phyloP scores from a whole-genome alignment of 2,888 invertebrate species.

The Lasioglossum lativentre region DNA sequence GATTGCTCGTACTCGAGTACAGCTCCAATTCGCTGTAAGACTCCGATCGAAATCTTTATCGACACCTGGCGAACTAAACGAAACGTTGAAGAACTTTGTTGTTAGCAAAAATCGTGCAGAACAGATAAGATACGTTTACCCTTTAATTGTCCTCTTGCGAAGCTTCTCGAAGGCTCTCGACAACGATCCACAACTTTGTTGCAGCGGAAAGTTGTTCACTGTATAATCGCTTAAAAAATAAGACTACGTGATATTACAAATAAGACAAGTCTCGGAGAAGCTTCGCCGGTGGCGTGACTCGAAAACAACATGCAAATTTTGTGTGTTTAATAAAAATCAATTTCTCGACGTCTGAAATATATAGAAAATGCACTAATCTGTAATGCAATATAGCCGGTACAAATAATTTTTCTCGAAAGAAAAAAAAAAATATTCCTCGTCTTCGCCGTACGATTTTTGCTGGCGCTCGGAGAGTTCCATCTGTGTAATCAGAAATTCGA shows the following conservation, averaged over 20 bases:
- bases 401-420: not conserved
- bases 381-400: not conserved
- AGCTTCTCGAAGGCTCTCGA: not conserved
- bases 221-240: slow-evolving; percentile 18
- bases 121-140: not conserved
- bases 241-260: slow-evolving; percentile 13
- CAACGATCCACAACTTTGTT: not conserved
- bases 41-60: not conserved
- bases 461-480: not conserved
- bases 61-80: not conserved
- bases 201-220: not conserved
- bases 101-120: not conserved
- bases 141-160: not conserved
- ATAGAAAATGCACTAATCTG: not conserved
- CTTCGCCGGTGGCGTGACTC: not conserved
- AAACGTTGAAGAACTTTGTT: not conserved
- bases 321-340: not conserved
- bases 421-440: not conserved
- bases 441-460: not conserved
- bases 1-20: not conserved
- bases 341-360: not conserved
- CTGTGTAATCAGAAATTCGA: not conserved
- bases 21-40: not conserved
- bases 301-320: not conserved
- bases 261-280: not conserved